Base-by-base conservation (phyloP, 1,140 invertebrate genomes). In the Chironomus tepperi region DNA sequence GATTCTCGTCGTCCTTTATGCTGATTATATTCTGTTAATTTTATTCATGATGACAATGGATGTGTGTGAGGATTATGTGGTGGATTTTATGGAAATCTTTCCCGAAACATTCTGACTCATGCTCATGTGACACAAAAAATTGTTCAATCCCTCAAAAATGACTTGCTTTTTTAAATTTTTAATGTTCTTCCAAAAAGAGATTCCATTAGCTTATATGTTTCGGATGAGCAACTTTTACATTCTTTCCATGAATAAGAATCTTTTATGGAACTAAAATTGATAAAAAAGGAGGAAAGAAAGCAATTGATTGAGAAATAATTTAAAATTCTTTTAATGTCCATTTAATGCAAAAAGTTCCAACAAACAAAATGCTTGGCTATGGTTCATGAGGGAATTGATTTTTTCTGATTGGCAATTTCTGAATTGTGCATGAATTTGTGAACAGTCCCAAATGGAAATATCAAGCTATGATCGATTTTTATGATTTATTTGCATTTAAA, bases 401-500 rank as follows among this genome's bases (percentile, higher is more conserved):
- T 57, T 34, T 34, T 34, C 24, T 34, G 47, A 57, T 34, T 57
- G 47, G 43, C 43, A 57, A 57, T n/a, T 15, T n/a, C 47, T 57
- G 47, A 47, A 47, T 47, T 47, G 6, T 43, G 43, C 12, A 57
- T 57, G 12, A 57, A 57, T 57, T n/a, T 57, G 12, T 12, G 43
- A 57, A 57, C 24, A 34, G 24, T 34, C 24, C 24, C 24, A 34
- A 57, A 57, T 57, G 9, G 10, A 12, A 57, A 57, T 57, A n/a
- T 57, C 47, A 57, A 57, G n/a, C n/a, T 5, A n/a, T n/a, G 47
- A 57, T 57, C 47, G 15, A 57, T 57, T 57, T 57, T 57, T 15
- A n/a, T n/a, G 47, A 57, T 57, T 57, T 57, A 57, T 57, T 57
- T 57, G 47, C 47, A 57, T 57, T 57, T 57, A 57, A 57, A 57